A percentile compares a stretch with the other conserved stretches of the same genome.
These are phyloP conservation scores for Epinotia bilunana DNA, from an alignment of 2,888 invertebrate species.

Conservation along the genomic window DNA sequence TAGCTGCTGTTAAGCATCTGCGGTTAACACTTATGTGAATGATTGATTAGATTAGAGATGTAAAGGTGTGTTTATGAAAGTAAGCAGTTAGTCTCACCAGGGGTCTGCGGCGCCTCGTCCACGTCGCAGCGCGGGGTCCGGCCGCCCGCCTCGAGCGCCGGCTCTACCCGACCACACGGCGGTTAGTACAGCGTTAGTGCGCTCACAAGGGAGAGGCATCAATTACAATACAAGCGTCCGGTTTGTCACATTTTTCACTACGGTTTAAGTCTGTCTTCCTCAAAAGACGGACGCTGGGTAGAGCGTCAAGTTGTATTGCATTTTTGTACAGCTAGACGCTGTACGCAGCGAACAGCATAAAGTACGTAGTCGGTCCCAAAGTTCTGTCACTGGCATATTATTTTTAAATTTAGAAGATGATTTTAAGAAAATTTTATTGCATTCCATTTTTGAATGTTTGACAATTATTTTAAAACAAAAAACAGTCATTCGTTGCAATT, in stretches of 20 bases:
- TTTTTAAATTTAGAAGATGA: too few relatives aligned
- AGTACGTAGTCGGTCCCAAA: too few relatives aligned
- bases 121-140: slow-evolving; percentile 66
- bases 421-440: too few relatives aligned
- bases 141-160: slow-evolving; percentile 62
- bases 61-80: slow-evolving; percentile 1
- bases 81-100: slow-evolving; percentile 61
- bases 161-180: slow-evolving; percentile 57
- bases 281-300: background rate
- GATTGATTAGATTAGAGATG: background rate
- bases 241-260: background rate
- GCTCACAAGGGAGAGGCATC: slow-evolving; percentile 5
- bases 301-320: too few relatives aligned
- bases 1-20: too few relatives aligned
- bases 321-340: too few relatives aligned
- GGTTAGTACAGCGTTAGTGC: slow-evolving; percentile 38
- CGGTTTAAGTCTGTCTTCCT: background rate
- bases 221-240: background rate
- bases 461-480: too few relatives aligned
- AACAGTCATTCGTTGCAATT: too few relatives aligned
- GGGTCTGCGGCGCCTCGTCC: slow-evolving; percentile 71
- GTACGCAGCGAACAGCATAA: too few relatives aligned
- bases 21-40: background rate
- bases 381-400: too few relatives aligned
- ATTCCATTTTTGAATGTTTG: too few relatives aligned